Evolutionary conservation across 2,888 invertebrate species (phyloP).

Genomic region (Chloromyia formosa): DNA sequence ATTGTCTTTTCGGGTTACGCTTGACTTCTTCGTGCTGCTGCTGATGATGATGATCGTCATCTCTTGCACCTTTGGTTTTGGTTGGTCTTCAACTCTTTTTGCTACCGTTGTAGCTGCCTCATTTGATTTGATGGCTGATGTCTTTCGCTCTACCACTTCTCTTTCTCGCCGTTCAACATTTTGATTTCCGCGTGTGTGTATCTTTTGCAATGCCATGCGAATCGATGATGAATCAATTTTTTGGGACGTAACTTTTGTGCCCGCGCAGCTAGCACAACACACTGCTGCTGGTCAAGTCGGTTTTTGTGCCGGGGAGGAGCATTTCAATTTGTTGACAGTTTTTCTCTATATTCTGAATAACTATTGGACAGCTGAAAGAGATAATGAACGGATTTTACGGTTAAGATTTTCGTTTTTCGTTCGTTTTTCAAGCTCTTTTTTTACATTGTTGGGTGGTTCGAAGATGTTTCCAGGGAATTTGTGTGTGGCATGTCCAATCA

Average conservation of each 20-base stretch:
- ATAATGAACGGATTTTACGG: slow-evolving; percentile 28
- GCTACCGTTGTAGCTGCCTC: slow-evolving; percentile 42
- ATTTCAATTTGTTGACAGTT: slow-evolving; percentile 39
- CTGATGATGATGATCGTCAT: neutral
- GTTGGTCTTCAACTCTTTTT: slow-evolving; percentile 48
- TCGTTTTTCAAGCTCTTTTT: neutral
- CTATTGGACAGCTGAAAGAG: slow-evolving; percentile 21
- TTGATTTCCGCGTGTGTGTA: slow-evolving; percentile 40
- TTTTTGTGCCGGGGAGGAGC: slow-evolving; percentile 26
- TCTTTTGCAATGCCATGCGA: slow-evolving; percentile 38
- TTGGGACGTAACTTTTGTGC: slow-evolving; percentile 30
- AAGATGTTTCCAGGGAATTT: neutral
- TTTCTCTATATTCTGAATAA: slow-evolving; percentile 4
- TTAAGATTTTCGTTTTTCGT: slow-evolving; percentile 6
- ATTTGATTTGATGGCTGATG: slow-evolving; percentile 44
- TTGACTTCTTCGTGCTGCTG: slow-evolving; percentile 16
- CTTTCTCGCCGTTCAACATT: slow-evolving; percentile 18
- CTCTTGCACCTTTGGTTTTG: slow-evolving; percentile 42
- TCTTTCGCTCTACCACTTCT: slow-evolving; percentile 42
- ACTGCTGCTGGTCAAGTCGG: slow-evolving; percentile 5
- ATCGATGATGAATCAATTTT: slow-evolving; percentile 38
- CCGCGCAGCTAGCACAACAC: neutral
- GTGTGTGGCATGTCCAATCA: slow-evolving; percentile 16
- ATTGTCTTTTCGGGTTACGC: slow-evolving; percentile 24
- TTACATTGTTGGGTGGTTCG: neutral